phyloP scores from a whole-genome alignment of 1,140 invertebrate species.

The Oscheius sp. region DNA sequence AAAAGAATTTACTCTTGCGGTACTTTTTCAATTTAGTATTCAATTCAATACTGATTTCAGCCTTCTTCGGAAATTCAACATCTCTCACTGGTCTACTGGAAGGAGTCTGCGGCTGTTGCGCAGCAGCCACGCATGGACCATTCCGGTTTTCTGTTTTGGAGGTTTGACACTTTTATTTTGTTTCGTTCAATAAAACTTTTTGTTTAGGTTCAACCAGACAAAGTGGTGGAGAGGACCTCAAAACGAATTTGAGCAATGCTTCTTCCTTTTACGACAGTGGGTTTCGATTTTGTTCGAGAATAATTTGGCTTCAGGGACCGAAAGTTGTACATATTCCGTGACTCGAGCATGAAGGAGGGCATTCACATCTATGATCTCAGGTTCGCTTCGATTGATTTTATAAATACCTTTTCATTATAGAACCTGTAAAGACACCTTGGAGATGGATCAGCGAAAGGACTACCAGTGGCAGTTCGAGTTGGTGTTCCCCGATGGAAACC shows the following conservation, averaged over 20 bases:
- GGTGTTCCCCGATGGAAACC: background rate
- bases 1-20: background rate
- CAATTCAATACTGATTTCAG: background rate
- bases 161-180: background rate
- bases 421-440: background rate
- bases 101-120: background rate
- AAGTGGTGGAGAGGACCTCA: background rate
- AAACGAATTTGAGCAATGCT: background rate
- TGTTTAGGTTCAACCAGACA: background rate
- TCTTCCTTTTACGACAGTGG: background rate
- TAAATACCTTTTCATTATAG: background rate
- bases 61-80: background rate
- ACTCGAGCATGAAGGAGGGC: background rate
- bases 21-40: background rate
- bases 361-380: constrained; percentile 1
- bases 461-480: background rate
- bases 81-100: constrained; percentile 8
- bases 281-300: background rate
- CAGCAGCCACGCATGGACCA: constrained; percentile 1
- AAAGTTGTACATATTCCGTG: background rate
- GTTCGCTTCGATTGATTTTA: background rate
- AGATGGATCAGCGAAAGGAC: background rate
- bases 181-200: background rate
- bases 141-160: background rate
- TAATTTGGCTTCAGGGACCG: background rate